Percentiles rank a stretch among this genome's conserved stretches.
Evolutionary conservation across 2,888 invertebrate species (phyloP).

Genomic region (Hydriomena furcata): DNA sequence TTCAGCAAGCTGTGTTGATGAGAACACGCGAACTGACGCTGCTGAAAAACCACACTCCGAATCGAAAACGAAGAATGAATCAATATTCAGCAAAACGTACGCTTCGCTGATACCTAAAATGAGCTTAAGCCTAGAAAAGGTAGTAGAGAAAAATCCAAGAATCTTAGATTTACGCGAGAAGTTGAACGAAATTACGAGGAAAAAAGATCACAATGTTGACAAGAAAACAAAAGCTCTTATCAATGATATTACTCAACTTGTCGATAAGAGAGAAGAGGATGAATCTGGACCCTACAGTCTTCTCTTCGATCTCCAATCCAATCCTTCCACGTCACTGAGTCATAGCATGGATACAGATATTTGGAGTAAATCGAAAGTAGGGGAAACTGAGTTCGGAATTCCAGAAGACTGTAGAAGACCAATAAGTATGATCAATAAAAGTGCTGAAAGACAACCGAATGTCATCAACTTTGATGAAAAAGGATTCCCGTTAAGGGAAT

Average conservation of each 20-base stretch:
- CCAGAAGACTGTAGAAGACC: constrained; percentile 50
- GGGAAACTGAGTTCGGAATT: constrained; percentile 42
- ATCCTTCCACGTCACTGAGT: constrained; percentile 63
- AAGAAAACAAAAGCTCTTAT: constrained; percentile 71
- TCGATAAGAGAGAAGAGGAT: constrained; percentile 72
- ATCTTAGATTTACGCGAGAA: constrained; percentile 76
- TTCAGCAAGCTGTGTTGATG: constrained; percentile 49
- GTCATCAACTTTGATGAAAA: constrained; percentile 76
- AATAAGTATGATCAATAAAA: constrained; percentile 53
- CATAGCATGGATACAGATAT: constrained; percentile 47
- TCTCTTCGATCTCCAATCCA: constrained; percentile 78
- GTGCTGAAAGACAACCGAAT: constrained; percentile 68
- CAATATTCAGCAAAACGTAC: constrained; percentile 63
- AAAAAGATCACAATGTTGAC: constrained; percentile 70
- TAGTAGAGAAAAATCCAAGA: constrained; percentile 71
- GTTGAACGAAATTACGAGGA: constrained; percentile 73
- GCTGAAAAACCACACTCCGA: constrained; percentile 49
- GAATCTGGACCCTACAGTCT: constrained; percentile 85
- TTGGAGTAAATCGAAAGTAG: constrained; percentile 53
- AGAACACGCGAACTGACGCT: constrained; percentile 48
- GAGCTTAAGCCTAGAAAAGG: constrained; percentile 71
- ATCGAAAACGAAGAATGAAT: constrained; percentile 57
- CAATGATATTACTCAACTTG: constrained; percentile 73
- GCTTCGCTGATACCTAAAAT: constrained; percentile 75
- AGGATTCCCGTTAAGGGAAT: constrained; percentile 65